A percentile compares a stretch with the other conserved stretches of the same genome.
These are phyloP conservation scores for Drosophila punjabiensis DNA, from an alignment of 1,140 invertebrate genomes.

Conservation along the genomic window DNA sequence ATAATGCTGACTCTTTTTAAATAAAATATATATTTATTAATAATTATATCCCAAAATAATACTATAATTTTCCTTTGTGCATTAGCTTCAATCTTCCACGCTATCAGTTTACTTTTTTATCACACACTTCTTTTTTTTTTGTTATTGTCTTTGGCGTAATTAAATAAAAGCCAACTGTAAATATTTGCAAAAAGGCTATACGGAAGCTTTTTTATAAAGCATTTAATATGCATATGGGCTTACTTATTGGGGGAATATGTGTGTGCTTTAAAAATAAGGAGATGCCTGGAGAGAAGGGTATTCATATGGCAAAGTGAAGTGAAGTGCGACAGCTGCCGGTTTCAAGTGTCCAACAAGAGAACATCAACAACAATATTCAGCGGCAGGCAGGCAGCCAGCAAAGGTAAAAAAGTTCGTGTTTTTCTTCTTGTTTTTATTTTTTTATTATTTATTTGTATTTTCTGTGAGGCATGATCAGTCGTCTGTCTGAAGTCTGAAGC, in stretches of 20 bases:
- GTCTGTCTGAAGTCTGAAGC: slow-evolving; percentile 39
- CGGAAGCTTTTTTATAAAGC: slow-evolving; percentile 71
- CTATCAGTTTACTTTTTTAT: slow-evolving; percentile 60
- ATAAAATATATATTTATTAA: too few species aligned
- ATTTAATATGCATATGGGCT: slow-evolving; percentile 51
- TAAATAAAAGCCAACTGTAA: slow-evolving; percentile 77
- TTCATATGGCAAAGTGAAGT: slow-evolving; percentile 73
- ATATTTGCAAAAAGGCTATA: slow-evolving; percentile 82
- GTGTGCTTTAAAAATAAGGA: slow-evolving; percentile 30
- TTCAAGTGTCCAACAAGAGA: slow-evolving; percentile 62
- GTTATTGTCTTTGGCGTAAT: slow-evolving; percentile 47
- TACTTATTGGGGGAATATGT: slow-evolving; percentile 6
- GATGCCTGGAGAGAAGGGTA: slow-evolving; percentile 15
- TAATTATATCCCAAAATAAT: too few species aligned
- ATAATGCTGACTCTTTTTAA: too few species aligned
- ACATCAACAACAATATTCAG: slow-evolving; percentile 52
- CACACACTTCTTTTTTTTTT: slow-evolving; percentile 28
- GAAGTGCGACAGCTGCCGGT: slow-evolving; percentile 75
- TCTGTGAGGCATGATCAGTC: slow-evolving; percentile 18
- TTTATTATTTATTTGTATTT: not conserved
- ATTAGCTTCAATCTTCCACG: slow-evolving; percentile 14
- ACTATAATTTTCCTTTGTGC: not conserved
- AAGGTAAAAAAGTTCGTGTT: slow-evolving; percentile 32
- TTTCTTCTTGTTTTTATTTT: not conserved
- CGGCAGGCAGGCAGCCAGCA: slow-evolving; percentile 32